Conservation (phyloP, 2,888 invertebrate genomes). For the Ormyrus rosae region DNA sequence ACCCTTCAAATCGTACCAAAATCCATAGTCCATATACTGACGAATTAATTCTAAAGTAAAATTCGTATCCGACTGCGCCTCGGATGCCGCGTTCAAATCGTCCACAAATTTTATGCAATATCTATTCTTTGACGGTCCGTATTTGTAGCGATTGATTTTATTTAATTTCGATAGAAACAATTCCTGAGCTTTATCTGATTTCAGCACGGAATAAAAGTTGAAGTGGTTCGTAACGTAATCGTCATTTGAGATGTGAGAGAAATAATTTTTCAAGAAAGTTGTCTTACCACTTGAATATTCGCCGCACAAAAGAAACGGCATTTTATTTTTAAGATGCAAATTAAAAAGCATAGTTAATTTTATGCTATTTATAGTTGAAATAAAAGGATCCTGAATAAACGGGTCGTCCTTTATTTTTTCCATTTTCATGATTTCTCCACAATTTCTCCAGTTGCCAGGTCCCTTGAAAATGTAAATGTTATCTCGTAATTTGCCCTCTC, state of each 20-base stretch:
- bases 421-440: conserved; percentile 78
- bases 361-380: conserved; percentile 80
- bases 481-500: conserved; percentile 78
- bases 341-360: conserved; percentile 78
- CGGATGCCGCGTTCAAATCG: conserved; percentile 79
- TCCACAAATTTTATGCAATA: conserved; percentile 81
- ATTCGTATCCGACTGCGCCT: conserved; percentile 77
- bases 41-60: conserved; percentile 81
- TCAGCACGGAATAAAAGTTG: conserved; percentile 77
- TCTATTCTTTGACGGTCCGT: conserved; percentile 78
- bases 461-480: conserved; percentile 80
- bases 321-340: conserved; percentile 77
- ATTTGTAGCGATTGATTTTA: conserved; percentile 78
- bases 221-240: conserved; percentile 78
- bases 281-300: conserved; percentile 82
- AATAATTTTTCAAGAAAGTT: conserved; percentile 77
- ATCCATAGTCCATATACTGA: conserved; percentile 80
- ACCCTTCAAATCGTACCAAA: conserved; percentile 80
- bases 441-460: conserved; percentile 79
- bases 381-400: conserved; percentile 72
- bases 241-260: conserved; percentile 76
- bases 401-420: conserved; percentile 70
- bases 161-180: conserved; percentile 77
- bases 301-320: conserved; percentile 79
- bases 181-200: conserved; percentile 78